Evolutionary conservation across 2,888 invertebrate species (phyloP).

Genomic region (Anaspis maculata): DNA sequence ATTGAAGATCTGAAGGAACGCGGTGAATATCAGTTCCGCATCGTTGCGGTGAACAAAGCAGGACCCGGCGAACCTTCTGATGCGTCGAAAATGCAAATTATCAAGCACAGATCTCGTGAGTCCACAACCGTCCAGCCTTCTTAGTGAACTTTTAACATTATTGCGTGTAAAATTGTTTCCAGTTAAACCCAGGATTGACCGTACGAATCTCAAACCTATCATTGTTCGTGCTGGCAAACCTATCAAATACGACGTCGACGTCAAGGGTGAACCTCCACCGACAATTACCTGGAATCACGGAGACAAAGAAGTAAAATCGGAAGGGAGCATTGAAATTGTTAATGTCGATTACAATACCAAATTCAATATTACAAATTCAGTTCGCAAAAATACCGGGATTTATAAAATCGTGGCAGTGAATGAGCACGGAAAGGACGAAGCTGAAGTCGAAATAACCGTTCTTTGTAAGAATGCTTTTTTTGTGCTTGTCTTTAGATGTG

Average conservation of each 20-base stretch:
- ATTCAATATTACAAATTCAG: slow-evolving; percentile 66
- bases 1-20: slow-evolving; percentile 82
- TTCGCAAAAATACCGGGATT: slow-evolving; percentile 78
- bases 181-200: slow-evolving; percentile 97
- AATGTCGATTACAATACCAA: slow-evolving; percentile 90
- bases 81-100: slow-evolving; percentile 79
- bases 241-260: slow-evolving; percentile 87
- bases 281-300: slow-evolving; percentile 85
- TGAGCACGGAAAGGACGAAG: slow-evolving; percentile 85
- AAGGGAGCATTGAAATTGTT: slow-evolving; percentile 64
- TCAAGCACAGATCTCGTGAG: slow-evolving; percentile 81
- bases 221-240: slow-evolving; percentile 86
- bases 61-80: slow-evolving; percentile 86
- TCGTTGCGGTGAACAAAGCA: slow-evolving; percentile 89
- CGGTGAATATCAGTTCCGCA: slow-evolving; percentile 85
- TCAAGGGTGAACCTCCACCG: slow-evolving; percentile 93
- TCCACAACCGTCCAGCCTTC: too few relatives aligned
- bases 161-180: slow-evolving; percentile 18
- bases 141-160: neutral
- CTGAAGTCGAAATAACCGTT: slow-evolving; percentile 90
- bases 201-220: slow-evolving; percentile 84
- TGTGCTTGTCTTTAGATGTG: neutral
- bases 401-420: slow-evolving; percentile 88
- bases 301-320: slow-evolving; percentile 65
- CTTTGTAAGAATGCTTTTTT: slow-evolving; percentile 47